Base-by-base conservation (phyloP, 92 coral and sea anemone species). In the Siderastrea radians region DNA sequence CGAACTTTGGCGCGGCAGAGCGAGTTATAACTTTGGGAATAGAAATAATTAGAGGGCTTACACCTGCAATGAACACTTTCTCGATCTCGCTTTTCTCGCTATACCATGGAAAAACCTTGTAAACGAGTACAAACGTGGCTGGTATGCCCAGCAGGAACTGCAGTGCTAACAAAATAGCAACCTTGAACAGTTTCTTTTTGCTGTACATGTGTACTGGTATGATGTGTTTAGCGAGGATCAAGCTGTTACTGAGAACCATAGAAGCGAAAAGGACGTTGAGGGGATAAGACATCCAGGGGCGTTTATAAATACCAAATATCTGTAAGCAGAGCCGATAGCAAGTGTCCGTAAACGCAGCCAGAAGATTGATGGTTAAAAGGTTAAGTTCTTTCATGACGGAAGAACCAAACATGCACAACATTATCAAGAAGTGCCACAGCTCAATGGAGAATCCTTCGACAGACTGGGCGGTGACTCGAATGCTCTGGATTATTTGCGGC, bases 141-240 rank as follows among this genome's bases (percentile, higher is more conserved):
- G 93, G 87, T 70, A 90, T 65, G 10, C 95, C 95, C 43, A 87
- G n/a, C 14, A 87, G 19, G 80, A 90, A 78, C 81, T 93, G 95
- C 1, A 90, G 49, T 11, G 91, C 88, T 68, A 93, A 59, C 11
- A 63, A 62, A 59, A 67, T 74, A 7, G 91, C 76, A 3, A 82
- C 62, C 55, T 82, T 72, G 6, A 78, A 49, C 68, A 81, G 16
- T 15, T 48, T 74, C 79, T 66, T 81, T 50, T 55, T 81, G 11
- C 55, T 54, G 65, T n/a, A 46, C 77, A 54, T 0, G 15, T 16
- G 77, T 3, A 19, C 48, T 47, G 38, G 38, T 26, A 26, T 26
- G 38, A 26, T 26, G 38, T 26, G 38, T 43, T 89, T 84, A 19
- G 82, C 91, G 52, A 93, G 59, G 51, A 89, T 73, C 48, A 58